Conservation (phyloP, 2,888 invertebrate species). For the Gortyna flavago region DNA sequence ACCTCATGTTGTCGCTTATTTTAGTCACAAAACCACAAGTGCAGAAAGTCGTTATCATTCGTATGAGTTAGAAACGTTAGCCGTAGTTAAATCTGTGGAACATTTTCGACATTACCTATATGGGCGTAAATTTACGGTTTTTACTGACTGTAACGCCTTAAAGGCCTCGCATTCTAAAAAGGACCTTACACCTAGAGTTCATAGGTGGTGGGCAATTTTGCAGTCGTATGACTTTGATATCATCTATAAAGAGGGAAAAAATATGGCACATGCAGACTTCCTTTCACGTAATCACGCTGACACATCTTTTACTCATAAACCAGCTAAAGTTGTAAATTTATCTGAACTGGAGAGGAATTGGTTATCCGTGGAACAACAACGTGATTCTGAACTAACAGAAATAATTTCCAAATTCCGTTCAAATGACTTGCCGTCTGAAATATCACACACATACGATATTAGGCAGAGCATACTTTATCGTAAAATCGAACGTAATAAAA, state of each 20-base stretch:
- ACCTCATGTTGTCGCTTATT: background rate
- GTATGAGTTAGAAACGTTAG: background rate
- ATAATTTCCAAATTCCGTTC: background rate
- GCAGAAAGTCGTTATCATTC: constrained; percentile 10
- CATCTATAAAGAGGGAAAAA: background rate
- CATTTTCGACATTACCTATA: background rate
- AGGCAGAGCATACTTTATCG: background rate
- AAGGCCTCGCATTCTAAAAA: background rate
- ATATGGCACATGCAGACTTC: background rate
- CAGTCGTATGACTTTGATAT: background rate
- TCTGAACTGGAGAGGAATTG: background rate
- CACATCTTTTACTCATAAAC: background rate
- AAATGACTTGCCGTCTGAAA: background rate
- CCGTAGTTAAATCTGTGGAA: background rate
- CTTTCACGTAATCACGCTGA: background rate
- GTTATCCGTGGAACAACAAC: background rate
- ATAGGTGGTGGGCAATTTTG: constrained; percentile 2
- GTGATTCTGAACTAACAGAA: background rate
- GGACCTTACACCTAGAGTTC: background rate
- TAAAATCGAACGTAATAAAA: background rate
- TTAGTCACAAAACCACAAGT: background rate
- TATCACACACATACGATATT: background rate
- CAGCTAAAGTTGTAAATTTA: background rate
- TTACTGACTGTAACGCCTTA: constrained; percentile 1
- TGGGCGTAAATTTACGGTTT: constrained; percentile 4